Evolutionary conservation across 1,140 invertebrate species (phyloP), one percentile per base, ranked within the genome.

Genomic region (Macrostomum lignano): DNA sequence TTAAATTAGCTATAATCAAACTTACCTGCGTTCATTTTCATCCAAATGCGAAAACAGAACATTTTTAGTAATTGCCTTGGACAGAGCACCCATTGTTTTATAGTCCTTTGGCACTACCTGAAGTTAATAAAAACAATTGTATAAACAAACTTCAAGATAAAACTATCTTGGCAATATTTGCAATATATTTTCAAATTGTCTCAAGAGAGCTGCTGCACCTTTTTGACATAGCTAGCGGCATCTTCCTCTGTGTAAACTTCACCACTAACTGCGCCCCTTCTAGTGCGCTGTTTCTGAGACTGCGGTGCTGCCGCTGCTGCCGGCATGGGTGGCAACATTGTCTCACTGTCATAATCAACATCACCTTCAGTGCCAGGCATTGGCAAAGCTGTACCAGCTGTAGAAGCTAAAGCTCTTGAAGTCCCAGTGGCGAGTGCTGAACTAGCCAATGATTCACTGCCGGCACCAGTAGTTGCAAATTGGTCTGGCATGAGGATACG

Each of bases 71-170:
- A 98, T 96, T 13, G 91, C 84, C 52, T 88, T 82, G 37, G 82
- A 82, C 29, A 98, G 60, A 10, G 86, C 78, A 35, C 76, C 82
- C 79, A 93, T 94, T n/a, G 86, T 94, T 56, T 93, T 93, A 60
- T 94, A 93, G 58, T 98, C 88, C 61, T 98, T 98, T 37, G 88
- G 88, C 42, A 98, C 86, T 38, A 93, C 75, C 52, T 57, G 41
- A 14, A 43, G 40, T 15, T 21, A 32, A 37, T 28, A 3, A 28
- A 28, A 5, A 5, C 26, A 28, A 28, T 15, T 3, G 19, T 28
- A 28, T 28, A 28, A 9, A 28, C 26, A 5, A 28, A 28, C 19
- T n/a, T n/a, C n/a, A n/a, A 3, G 19, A 28, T 28, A 15, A 3
- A 28, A 14, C 15, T 28, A 5, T 17, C 15, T 28, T 28, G 14